A percentile compares a stretch with the other conserved stretches of the same genome.
Conservation (phyloP, 2,797 vertebrate species). For the Calcarius lapponicus region DNA sequence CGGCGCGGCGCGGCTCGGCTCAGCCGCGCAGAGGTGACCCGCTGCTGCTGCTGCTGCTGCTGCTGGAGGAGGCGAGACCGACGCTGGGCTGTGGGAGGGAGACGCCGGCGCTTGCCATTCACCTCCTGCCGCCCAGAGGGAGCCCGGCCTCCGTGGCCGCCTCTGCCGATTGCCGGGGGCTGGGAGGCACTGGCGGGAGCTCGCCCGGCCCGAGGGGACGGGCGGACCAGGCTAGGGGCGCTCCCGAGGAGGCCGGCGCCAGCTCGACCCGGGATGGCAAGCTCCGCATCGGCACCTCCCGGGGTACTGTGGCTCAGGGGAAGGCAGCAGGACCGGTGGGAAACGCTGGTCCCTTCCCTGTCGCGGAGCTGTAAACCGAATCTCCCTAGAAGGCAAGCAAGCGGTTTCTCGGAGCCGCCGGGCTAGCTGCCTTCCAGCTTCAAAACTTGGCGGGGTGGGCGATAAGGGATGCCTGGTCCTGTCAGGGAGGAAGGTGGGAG, state of each 20-base stretch:
- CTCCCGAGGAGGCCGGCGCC: neutral
- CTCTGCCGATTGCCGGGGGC: neutral
- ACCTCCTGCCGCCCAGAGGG: conserved; percentile 58
- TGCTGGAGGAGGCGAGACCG: conserved; percentile 25
- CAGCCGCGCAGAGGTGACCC: conserved; percentile 39
- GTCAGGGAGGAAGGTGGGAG: no score
- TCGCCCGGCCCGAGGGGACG: neutral
- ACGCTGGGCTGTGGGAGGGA: conserved; percentile 33
- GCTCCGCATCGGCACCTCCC: neutral
- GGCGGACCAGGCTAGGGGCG: neutral
- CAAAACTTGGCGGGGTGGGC: neutral
- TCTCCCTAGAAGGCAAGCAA: neutral
- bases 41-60: neutral
- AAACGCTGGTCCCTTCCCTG: no score
- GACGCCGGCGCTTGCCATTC: conserved; percentile 45
- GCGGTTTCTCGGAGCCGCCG: neutral
- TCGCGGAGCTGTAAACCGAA: neutral
- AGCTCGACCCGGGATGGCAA: accelerated
- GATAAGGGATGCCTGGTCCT: neutral
- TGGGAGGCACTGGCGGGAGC: neutral
- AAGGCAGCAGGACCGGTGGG: neutral
- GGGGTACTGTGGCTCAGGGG: neutral
- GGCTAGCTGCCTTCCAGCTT: neutral
- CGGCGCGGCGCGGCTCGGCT: neutral
- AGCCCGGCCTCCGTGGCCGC: conserved; percentile 32